Evolutionary conservation across 2,888 invertebrate genomes (phyloP).

Genomic region (Cryptus armator): DNA sequence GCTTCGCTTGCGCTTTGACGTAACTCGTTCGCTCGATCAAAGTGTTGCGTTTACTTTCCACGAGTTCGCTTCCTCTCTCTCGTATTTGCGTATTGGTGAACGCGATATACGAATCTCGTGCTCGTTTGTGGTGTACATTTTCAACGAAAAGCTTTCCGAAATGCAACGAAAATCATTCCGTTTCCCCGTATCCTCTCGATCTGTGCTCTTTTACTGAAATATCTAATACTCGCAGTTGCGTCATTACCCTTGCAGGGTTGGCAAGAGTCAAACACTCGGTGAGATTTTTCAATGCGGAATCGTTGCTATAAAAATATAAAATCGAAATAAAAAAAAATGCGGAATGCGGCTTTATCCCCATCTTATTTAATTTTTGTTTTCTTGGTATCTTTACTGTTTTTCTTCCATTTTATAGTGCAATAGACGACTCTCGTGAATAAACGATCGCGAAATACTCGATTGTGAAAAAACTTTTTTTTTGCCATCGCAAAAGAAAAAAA

Average conservation of each 20-base stretch:
- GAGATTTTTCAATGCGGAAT: not conserved
- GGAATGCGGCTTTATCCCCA: too few species aligned
- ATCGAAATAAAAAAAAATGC: too few species aligned
- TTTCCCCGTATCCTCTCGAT: slow-evolving; percentile 24
- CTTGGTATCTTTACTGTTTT: too few species aligned
- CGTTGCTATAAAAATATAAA: too few species aligned
- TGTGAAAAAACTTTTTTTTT: not conserved
- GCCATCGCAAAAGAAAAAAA: not conserved
- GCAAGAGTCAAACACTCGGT: not conserved
- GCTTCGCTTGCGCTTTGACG: slow-evolving; percentile 67
- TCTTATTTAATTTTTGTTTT: too few species aligned
- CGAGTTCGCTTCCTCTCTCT: slow-evolving; percentile 29
- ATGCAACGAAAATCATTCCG: slow-evolving; percentile 8
- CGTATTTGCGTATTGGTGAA: slow-evolving; percentile 57
- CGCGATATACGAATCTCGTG: slow-evolving; percentile 50
- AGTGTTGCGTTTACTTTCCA: slow-evolving; percentile 74
- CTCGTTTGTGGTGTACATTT: slow-evolving; percentile 44
- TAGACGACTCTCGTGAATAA: too few species aligned
- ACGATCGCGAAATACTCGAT: too few species aligned
- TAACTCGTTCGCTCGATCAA: slow-evolving; percentile 70
- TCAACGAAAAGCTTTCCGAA: slow-evolving; percentile 35
- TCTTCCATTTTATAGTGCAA: too few species aligned
- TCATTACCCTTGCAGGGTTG: not conserved
- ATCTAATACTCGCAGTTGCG: not conserved
- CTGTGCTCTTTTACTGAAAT: slow-evolving; percentile 43